Evolutionary conservation across 2,113 vertebrate genomes (phyloP).

Genomic region (Melanerpes formicivorus): DNA sequence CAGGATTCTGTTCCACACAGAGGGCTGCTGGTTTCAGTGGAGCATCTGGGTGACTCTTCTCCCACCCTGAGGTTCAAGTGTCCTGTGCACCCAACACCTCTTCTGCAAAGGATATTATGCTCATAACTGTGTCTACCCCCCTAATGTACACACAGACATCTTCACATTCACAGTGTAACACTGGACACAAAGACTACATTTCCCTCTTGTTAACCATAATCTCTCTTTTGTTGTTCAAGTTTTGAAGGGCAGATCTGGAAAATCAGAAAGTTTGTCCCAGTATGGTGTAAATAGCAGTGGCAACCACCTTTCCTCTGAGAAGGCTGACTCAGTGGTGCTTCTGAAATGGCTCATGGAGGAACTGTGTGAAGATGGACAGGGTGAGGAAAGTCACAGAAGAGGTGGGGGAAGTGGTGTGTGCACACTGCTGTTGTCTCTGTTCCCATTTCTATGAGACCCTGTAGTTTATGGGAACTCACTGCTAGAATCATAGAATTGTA

Average conservation of each 20-base stretch:
- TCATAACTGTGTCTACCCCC: neutral
- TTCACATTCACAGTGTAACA: neutral
- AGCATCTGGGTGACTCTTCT: too few relatives aligned
- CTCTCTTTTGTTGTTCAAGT: neutral
- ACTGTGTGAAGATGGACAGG: slow-evolving; percentile 21
- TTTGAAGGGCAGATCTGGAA: neutral
- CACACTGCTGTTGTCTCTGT: neutral
- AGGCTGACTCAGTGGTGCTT: fast-evolving
- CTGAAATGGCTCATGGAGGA: slow-evolving; percentile 35
- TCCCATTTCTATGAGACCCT: neutral
- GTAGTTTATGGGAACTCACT: neutral
- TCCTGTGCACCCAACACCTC: too few relatives aligned
- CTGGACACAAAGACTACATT: neutral
- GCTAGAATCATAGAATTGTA: neutral
- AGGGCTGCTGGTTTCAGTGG: too few relatives aligned
- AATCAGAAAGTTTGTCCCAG: neutral
- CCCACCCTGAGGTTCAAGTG: too few relatives aligned
- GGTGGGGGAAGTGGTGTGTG: fast-evolving
- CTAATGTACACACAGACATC: too few relatives aligned
- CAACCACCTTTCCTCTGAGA: neutral
- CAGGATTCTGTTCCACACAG: too few relatives aligned
- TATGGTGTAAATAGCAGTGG: neutral
- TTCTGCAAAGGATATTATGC: neutral
- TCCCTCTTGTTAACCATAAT: neutral
- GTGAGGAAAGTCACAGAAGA: neutral